Percentiles rank a stretch among this genome's conserved stretches.
Conservation (phyloP, 2,113 vertebrate species). For the Carlito syrichta region DNA sequence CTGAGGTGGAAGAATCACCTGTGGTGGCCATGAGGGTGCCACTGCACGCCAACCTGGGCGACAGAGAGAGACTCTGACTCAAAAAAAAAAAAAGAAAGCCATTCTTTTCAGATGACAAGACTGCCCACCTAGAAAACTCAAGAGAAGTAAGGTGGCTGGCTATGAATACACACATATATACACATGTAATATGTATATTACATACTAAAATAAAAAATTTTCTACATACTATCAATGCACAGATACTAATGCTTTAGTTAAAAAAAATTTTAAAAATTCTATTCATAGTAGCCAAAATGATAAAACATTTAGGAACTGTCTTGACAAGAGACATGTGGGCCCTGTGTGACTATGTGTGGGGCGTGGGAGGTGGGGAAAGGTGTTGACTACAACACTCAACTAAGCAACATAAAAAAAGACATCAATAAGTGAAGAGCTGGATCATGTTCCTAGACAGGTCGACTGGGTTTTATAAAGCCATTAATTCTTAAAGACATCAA, state of each 20-base stretch:
- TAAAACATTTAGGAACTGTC: background rate
- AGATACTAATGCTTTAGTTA: background rate
- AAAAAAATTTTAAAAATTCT: background rate
- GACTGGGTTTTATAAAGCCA: constrained; percentile 21
- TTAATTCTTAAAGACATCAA: constrained; percentile 38
- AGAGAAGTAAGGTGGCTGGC: background rate
- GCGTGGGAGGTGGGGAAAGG: accelerated
- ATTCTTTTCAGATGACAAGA: background rate
- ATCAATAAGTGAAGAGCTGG: constrained; percentile 47
- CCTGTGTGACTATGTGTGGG: background rate
- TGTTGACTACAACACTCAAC: background rate
- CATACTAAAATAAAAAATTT: background rate
- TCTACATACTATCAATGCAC: background rate
- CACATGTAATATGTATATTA: background rate
- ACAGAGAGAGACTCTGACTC: too few species aligned
- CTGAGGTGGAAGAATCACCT: too few species aligned
- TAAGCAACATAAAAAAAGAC: background rate
- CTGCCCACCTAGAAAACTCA: background rate
- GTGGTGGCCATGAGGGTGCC: too few species aligned
- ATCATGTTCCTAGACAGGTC: constrained; percentile 11
- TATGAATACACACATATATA: background rate
- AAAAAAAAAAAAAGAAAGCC: background rate
- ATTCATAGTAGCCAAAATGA: background rate
- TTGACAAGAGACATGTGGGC: background rate
- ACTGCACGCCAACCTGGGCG: too few species aligned